Evolutionary conservation across 2,113 vertebrate genomes (phyloP).

Genomic region (Apodemus sylvaticus): DNA sequence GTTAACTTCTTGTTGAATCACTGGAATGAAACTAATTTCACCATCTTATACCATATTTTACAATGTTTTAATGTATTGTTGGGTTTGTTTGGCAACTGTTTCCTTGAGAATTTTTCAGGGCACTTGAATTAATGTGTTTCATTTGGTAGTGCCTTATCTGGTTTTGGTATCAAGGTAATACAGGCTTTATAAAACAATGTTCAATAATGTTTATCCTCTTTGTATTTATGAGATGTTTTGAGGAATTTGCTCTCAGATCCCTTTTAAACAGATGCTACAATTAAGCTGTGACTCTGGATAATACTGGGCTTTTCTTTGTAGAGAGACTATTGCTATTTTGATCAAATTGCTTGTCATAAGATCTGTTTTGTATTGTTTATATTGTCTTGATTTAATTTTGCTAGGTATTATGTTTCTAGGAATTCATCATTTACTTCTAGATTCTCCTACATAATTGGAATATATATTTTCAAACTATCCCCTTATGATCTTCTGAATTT

Average conservation of each 20-base stretch:
- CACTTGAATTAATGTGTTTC: background rate
- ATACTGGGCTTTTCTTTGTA: background rate
- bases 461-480: background rate
- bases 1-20: background rate
- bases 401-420: background rate
- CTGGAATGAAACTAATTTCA: background rate
- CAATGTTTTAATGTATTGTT: background rate
- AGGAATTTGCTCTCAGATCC: background rate
- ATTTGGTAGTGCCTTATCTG: background rate
- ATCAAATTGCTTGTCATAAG: background rate
- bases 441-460: background rate
- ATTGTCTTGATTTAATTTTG: background rate
- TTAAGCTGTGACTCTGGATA: background rate
- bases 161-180: background rate
- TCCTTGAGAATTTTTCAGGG: background rate
- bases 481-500: background rate
- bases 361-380: background rate
- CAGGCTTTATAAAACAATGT: background rate
- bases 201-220: background rate
- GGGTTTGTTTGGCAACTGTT: background rate
- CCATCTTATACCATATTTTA: too few species aligned
- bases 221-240: background rate
- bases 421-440: background rate
- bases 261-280: background rate
- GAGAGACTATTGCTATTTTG: background rate